Base-by-base conservation (phyloP, 2,888 invertebrate species). In the Ormyrus pomaceus region DNA sequence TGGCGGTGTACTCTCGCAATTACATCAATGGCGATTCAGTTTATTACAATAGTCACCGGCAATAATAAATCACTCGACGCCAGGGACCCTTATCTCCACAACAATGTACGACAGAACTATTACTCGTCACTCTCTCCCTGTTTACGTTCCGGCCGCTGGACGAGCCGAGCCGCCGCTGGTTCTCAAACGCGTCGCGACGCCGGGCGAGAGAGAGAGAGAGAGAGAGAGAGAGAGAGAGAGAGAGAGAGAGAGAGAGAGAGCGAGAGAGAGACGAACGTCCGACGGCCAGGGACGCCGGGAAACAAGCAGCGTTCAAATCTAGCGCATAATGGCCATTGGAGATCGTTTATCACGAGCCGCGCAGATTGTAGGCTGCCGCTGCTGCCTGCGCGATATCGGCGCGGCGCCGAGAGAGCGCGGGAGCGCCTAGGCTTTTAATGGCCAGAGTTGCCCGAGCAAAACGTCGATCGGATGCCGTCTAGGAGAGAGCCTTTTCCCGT, bases 1-100 rank as follows among this genome's bases (percentile, higher is more conserved):
- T 3, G 46, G 10, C 9, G 13, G 9, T 19, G 9, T 19, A 19
- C 19, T 7, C 82, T 45, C 68, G 70, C 81, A 83, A 83, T 83
- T 83, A 83, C 84, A 87, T 85, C 85, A 85, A 86, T 85, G 84
- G 83, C 82, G 84, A 85, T 85, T 85, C 85, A 83, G 84, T 86
- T 86, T 84, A 86, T 86, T 86, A 85, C 85, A 85, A 85, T 85
- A 83, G 83, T 19, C 75, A 6, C 62, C 70, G 82, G 69, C 81
- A 82, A 84, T 85, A 82, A 84, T 85, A 84, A 85, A 86, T 86
- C 84, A 84, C 68, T 82, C 77, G 64, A 3, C 77, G 65, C 71
- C 64, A 78, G 75, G 82, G 81, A 77, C 82, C 84, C 85, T 85
- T 87, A 87, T 87, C 87, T 86, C 73, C 76, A 82, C 83, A 84